Base-by-base conservation (phyloP, 2,888 invertebrate species). In the Eupithecia vulgata region DNA sequence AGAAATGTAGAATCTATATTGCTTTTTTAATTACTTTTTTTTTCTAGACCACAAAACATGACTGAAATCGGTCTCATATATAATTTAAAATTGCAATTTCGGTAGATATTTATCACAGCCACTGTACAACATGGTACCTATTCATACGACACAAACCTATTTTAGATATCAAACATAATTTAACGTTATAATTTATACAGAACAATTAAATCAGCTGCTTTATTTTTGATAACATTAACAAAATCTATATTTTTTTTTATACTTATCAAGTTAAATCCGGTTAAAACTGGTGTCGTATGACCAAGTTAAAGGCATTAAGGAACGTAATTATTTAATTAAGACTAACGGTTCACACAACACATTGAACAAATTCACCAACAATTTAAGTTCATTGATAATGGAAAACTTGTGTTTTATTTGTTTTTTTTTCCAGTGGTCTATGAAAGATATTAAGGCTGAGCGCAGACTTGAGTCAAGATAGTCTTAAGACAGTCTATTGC, bases 101-200 rank as follows among this genome's bases (percentile, higher is more conserved):
- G 1, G 21, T 52, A 52, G 62, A 68, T 65, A 90, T 90, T 75
- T 88, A 90, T 92, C 93, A 92, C 92, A 92, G 91, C 90, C 91
- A 88, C 87, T 88, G 83, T 87, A 87, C 86, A 87, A 88, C 84
- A 87, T 85, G 87, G 87, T 88, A 85, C 82, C 77, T 79, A 72
- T 73, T 78, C 78, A 82, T 80, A 83, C 75, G 70, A 83, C 77
- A 67, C 4, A 45, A 37, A 69, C 48, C 35, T 42, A 34, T 25
- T n/a, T 62, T n/a, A n/a, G 0, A 37, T 10, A 30, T 30, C 37
- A 35, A 64, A 64, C 12, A 37, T 10, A 37, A 57, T 57, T 25
- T 57, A 57, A 5, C 5, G 5, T n/a, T 21, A 17, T 17, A 15
- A n/a, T 45, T 45, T 8, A 8, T 5, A 25, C 57, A n/a, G 35